These are phyloP conservation scores for Acinonyx jubatus DNA, from an alignment of 2,113 vertebrate genomes.

Conservation along the genomic window DNA sequence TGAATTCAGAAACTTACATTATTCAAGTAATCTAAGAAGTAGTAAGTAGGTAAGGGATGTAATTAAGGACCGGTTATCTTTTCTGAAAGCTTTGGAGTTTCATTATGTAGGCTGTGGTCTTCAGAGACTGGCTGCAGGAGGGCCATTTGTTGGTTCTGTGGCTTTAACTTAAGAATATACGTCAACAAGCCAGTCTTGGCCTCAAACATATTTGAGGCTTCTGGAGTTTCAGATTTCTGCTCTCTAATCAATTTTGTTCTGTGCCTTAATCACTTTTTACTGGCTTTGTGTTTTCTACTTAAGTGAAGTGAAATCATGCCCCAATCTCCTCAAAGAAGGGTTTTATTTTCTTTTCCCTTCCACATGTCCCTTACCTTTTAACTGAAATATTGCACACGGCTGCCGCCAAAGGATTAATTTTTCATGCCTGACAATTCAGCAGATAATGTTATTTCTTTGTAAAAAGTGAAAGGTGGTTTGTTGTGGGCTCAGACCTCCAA, in stretches of 20 bases:
- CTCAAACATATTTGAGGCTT: not conserved
- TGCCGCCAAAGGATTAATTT: conserved; percentile 77
- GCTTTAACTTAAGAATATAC: not conserved
- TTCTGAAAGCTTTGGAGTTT: not conserved
- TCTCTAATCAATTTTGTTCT: not conserved
- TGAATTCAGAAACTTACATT: not conserved
- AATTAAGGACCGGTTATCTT: not conserved
- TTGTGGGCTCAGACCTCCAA: conserved; percentile 64
- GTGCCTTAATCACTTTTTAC: not conserved
- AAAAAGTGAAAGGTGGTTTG: conserved; percentile 75
- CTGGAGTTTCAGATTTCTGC: not conserved
- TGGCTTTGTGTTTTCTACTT: conserved; percentile 2
- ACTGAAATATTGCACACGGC: conserved; percentile 66
- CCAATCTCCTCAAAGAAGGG: not conserved
- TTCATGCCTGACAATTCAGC: conserved; percentile 72
- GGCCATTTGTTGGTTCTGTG: not conserved
- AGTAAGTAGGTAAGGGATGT: not conserved
- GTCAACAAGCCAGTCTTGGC: not conserved
- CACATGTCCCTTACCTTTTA: conserved; percentile 65
- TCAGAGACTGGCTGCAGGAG: not conserved
- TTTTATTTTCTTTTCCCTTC: conserved; percentile 37
- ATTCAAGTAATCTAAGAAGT: not conserved
- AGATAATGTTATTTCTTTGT: conserved; percentile 68
- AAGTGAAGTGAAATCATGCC: not conserved
- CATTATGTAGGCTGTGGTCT: not conserved